These are phyloP conservation scores for Equus quagga DNA, from an alignment of 2,113 vertebrate genomes.

Conservation along the genomic window DNA sequence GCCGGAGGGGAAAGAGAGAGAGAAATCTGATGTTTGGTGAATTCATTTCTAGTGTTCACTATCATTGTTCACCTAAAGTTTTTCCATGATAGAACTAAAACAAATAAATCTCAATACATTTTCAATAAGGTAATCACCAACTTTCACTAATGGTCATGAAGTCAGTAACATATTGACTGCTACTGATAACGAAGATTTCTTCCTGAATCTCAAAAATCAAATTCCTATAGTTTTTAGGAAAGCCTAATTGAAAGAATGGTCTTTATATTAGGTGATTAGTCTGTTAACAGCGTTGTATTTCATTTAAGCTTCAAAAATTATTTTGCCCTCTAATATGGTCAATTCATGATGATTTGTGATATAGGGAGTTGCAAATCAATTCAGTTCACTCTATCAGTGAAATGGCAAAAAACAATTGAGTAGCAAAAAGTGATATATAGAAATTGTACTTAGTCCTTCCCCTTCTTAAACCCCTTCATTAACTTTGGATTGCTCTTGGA, in stretches of 20 bases:
- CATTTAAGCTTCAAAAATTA: slow-evolving; percentile 1
- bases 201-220: neutral
- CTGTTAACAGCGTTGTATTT: neutral
- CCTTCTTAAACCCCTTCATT: neutral
- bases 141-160: neutral
- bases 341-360: neutral
- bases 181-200: neutral
- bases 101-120: neutral
- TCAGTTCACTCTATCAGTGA: neutral
- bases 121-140: neutral
- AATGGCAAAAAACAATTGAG: neutral
- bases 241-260: neutral
- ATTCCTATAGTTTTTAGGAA: neutral
- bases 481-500: neutral
- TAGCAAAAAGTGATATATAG: neutral
- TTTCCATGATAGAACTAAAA: neutral
- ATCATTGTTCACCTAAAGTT: neutral
- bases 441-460: neutral
- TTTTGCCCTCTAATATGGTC: neutral
- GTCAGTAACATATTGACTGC: neutral
- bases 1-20: neutral
- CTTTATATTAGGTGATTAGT: neutral
- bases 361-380: neutral
- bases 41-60: neutral
- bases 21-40: neutral